phyloP scores from a whole-genome alignment of 2,797 vertebrate species.

The Chiroxiphia lanceolata region DNA sequence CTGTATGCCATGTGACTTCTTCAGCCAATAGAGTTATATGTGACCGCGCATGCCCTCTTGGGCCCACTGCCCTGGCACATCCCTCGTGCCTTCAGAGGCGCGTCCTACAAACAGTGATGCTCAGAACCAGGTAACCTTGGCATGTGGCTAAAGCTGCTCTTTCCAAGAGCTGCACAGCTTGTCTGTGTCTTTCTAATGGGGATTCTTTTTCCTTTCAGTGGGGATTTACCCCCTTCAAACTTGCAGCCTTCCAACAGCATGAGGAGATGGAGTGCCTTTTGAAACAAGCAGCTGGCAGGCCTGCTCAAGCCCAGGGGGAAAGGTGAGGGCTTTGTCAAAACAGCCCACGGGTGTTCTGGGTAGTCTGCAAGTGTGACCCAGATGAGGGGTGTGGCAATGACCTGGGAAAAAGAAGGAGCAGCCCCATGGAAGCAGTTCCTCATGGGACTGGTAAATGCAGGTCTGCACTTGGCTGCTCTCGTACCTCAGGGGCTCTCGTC shows the following conservation, averaged over 20 bases:
- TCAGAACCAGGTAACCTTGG: background rate
- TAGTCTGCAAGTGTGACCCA: background rate
- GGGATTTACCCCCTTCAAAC: background rate
- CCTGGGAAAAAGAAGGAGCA: background rate
- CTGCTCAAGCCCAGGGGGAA: no score
- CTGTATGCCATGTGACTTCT: no score
- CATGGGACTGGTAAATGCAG: background rate
- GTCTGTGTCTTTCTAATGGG: background rate
- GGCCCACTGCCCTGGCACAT: no score
- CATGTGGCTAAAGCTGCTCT: background rate
- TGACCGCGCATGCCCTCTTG: no score
- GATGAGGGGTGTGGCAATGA: background rate
- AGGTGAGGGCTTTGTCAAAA: background rate
- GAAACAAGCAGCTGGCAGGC: no score
- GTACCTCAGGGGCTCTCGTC: background rate
- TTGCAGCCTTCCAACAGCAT: no score
- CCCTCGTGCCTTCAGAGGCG: no score
- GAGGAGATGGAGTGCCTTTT: no score
- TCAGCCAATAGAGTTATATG: no score
- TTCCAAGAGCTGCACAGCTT: background rate
- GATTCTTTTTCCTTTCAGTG: background rate
- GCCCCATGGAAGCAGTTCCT: background rate
- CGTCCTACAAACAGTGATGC: no score
- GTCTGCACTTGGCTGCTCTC: background rate
- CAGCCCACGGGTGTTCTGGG: background rate